Percentiles rank a stretch among this genome's conserved stretches.
phyloP scores from a whole-genome alignment of 1,140 invertebrate genomes.

The Dendroctonus valens region DNA sequence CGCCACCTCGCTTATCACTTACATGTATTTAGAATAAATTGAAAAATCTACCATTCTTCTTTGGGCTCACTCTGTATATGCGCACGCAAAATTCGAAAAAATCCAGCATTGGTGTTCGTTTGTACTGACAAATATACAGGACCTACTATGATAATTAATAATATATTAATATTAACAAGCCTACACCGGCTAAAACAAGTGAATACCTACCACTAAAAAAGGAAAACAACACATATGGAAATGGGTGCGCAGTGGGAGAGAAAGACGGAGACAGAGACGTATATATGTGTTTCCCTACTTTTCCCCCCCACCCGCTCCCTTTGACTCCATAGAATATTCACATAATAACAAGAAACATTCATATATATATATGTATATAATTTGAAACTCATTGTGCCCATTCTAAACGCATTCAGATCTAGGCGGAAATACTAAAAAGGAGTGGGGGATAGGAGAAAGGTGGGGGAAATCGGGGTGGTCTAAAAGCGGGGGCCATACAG shows the following conservation, averaged over 20 bases:
- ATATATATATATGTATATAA: slow-evolving; percentile 51
- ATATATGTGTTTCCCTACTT: background rate
- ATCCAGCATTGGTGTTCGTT: slow-evolving; percentile 38
- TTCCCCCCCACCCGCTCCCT: background rate
- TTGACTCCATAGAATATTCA: slow-evolving; percentile 48
- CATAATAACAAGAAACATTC: slow-evolving; percentile 53
- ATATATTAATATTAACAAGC: slow-evolving; percentile 48
- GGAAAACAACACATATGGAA: background rate
- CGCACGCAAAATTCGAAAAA: too few species aligned
- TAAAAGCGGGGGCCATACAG: slow-evolving; percentile 22
- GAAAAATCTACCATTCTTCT: slow-evolving; percentile 24
- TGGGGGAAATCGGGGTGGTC: too few species aligned
- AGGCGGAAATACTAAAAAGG: slow-evolving; percentile 40
- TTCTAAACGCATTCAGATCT: slow-evolving; percentile 51
- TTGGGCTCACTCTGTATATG: slow-evolving; percentile 26
- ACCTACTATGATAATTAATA: slow-evolving; percentile 15
- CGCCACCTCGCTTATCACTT: slow-evolving; percentile 24
- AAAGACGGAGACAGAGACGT: too few species aligned
- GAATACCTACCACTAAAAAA: slow-evolving; percentile 36
- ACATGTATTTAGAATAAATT: slow-evolving; percentile 11
- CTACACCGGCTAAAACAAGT: slow-evolving; percentile 45
- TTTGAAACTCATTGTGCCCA: slow-evolving; percentile 48
- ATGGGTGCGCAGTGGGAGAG: too few species aligned
- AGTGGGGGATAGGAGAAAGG: slow-evolving; percentile 23
- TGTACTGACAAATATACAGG: slow-evolving; percentile 48